Evolutionary conservation across 2,888 invertebrate genomes (phyloP).

Genomic region (Trachelus tabidus): DNA sequence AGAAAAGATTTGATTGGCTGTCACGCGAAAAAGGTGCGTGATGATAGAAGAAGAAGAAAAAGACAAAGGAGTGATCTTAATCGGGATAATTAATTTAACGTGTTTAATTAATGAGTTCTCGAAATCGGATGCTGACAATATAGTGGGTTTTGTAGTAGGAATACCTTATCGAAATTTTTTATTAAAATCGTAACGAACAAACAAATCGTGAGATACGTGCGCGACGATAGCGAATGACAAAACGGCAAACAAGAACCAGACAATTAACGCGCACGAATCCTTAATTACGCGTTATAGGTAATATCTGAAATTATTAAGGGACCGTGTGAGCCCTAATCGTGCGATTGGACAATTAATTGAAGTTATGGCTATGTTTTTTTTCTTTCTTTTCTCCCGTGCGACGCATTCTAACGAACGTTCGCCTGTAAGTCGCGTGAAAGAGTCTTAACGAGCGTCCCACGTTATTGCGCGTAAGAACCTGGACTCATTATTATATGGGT

Average conservation of each 20-base stretch:
- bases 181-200: background rate
- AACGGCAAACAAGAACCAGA: background rate
- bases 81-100: background rate
- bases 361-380: background rate
- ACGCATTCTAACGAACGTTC: background rate
- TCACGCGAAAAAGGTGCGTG: background rate
- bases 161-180: background rate
- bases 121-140: constrained; percentile 22
- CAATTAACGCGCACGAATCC: background rate
- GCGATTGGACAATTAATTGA: background rate
- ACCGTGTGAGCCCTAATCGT: background rate
- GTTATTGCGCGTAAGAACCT: background rate
- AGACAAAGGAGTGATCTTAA: background rate
- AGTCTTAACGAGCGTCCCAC: too few relatives aligned
- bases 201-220: background rate
- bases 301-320: background rate
- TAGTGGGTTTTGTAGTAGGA: constrained; percentile 12
- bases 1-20: constrained; percentile 19
- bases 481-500: background rate
- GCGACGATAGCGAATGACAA: constrained; percentile 6
- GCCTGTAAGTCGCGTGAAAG: background rate
- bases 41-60: background rate
- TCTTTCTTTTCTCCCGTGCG: background rate
- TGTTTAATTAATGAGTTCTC: background rate
- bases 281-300: background rate